Base-by-base conservation (phyloP, 2,888 invertebrate species). In the Chrysodeixis includens region DNA sequence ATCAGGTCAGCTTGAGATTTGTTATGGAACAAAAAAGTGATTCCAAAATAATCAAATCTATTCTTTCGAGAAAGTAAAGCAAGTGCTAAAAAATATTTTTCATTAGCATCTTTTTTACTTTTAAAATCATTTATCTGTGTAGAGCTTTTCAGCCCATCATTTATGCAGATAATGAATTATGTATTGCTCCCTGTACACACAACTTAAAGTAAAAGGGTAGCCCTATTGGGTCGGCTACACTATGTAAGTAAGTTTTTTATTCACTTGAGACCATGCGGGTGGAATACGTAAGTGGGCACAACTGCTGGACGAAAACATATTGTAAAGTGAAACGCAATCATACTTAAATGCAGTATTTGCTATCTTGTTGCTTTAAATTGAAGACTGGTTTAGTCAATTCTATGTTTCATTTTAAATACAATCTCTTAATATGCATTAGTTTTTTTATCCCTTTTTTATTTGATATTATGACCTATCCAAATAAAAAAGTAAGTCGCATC, bases 161-260 rank as follows among this genome's bases (percentile, higher is more conserved):
- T 49, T 49, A 49, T 49, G 46, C 46, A 49, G 20, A 18, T 49
- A 49, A 49, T 49, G 46, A 49, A 49, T 49, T 49, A 18, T 49
- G 1, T 49, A 18, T 18, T 10, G 20, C 18, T 49, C 18, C 46
- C 20, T 49, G 46, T 49, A 49, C 18, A 18, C 46, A 44, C 44
- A 20, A 18, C 20, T 49, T 18, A 20, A 49, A 49, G 46, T 49
- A 49, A 49, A 49, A 49, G 46, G 46, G 46, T 49, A 49, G 46
- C 46, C 40, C n/a, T 18, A 46, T 18, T 20, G 46, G 20, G 46
- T 49, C 46, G 46, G n/a, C 18, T 49, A 49, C 20, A 49, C 46
- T 49, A 18, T 49, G 46, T 49, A 49, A 46, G 46, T 46, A 46
- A 49, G 46, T 49, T 49, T 49, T 49, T 20, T 18, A 49, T 49